phyloP scores from a whole-genome alignment of 2,113 vertebrate genomes.

The Shinisaurus crocodilurus region DNA sequence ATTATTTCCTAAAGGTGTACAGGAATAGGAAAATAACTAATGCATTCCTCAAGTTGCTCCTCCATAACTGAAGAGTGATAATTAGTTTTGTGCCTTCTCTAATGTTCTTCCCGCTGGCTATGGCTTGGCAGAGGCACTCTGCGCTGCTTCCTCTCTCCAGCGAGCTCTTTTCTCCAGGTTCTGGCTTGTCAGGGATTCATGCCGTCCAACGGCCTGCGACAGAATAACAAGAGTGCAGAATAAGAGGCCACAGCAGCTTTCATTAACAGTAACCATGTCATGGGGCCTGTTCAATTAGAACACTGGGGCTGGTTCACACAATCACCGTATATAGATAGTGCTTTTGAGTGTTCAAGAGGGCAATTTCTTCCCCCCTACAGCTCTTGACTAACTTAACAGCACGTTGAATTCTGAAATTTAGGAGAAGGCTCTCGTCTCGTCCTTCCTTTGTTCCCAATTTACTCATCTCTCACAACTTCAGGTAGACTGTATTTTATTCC shows the following conservation, averaged over 20 bases:
- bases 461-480: not conserved
- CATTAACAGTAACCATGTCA: not conserved
- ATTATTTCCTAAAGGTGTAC: constrained; percentile 25
- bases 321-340: too few relatives aligned
- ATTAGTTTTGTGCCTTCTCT: not conserved
- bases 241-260: not conserved
- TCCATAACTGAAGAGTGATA: not conserved
- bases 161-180: constrained; percentile 89
- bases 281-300: not conserved
- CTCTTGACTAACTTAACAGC: not conserved
- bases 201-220: constrained; percentile 79
- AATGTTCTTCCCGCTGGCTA: constrained; percentile 25
- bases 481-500: not conserved
- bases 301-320: not conserved
- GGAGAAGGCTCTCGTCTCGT: not conserved
- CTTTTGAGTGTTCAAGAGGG: not conserved
- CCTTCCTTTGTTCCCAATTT: not conserved
- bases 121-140: constrained; percentile 49
- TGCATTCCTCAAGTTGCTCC: not conserved
- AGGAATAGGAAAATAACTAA: not conserved
- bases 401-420: not conserved
- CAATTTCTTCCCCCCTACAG: not conserved
- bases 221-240: constrained; percentile 28
- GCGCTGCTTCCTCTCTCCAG: constrained; percentile 69
- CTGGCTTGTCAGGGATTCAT: constrained; percentile 78